A percentile compares a stretch with the other conserved stretches of the same genome.
Evolutionary conservation across 2,888 invertebrate species (phyloP).

Genomic region (Heteromyza rotundicornis): DNA sequence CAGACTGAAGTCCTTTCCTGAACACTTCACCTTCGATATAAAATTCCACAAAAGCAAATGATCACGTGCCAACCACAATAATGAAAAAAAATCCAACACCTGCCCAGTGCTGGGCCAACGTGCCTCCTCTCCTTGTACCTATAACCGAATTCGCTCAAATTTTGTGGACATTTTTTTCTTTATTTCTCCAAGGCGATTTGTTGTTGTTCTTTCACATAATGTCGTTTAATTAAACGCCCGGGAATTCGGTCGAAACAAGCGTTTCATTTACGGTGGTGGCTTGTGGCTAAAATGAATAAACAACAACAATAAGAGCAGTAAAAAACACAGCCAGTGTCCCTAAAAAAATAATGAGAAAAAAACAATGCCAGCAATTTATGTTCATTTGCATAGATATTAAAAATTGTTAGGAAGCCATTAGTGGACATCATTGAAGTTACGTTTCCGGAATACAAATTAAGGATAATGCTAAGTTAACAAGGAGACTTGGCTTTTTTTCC

Average conservation of each 20-base stretch:
- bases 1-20: no score
- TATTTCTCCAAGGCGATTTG: no score
- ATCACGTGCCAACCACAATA: no score
- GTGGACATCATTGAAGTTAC: slow-evolving; percentile 54
- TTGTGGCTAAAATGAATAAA: background rate
- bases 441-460: slow-evolving; percentile 54
- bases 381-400: slow-evolving; percentile 57
- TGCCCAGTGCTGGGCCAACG: no score
- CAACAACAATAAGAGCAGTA: background rate
- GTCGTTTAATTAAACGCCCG: slow-evolving; percentile 54
- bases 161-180: no score
- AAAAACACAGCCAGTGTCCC: background rate
- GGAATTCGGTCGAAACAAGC: slow-evolving; percentile 28
- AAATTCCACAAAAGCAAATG: no score
- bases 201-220: slow-evolving; percentile 32
- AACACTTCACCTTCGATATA: no score
- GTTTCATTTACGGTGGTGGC: background rate
- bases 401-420: slow-evolving; percentile 57
- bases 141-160: no score
- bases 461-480: slow-evolving; percentile 56
- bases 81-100: no score
- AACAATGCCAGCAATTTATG: slow-evolving; percentile 44
- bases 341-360: background rate
- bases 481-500: no score
- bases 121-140: no score